phyloP scores from a whole-genome alignment of 2,888 invertebrate species.

The Ceriagrion tenellum region DNA sequence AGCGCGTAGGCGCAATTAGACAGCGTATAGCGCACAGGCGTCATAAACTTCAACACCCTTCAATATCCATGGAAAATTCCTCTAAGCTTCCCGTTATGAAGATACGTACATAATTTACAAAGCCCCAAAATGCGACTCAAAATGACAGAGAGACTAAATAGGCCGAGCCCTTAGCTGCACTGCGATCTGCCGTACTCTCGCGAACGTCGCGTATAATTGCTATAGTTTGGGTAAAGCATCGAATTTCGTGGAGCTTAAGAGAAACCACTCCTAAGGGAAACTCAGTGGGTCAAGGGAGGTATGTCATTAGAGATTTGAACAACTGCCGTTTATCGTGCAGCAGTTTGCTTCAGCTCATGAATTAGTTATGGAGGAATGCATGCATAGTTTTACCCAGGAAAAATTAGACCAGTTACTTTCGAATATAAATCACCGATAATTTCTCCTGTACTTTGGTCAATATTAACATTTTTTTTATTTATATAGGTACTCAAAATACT shows the following conservation, averaged over 20 bases:
- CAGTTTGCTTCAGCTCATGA: too few species aligned
- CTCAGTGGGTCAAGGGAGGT: not conserved
- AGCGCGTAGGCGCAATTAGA: too few species aligned
- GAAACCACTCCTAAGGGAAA: not conserved
- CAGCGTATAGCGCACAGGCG: too few species aligned
- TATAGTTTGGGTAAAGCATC: conserved; percentile 15
- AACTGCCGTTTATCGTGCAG: too few species aligned
- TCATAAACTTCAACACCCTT: too few species aligned
- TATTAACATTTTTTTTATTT: too few species aligned
- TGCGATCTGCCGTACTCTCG: conserved; percentile 1
- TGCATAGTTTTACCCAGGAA: too few species aligned
- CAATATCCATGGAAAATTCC: not conserved
- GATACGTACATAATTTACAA: not conserved
- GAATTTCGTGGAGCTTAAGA: conserved; percentile 27
- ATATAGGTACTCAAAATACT: too few species aligned
- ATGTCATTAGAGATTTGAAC: not conserved
- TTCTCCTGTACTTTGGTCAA: too few species aligned
- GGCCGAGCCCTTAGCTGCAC: conserved; percentile 20
- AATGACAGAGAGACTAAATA: not conserved
- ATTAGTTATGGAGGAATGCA: too few species aligned
- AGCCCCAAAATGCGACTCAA: conserved; percentile 4
- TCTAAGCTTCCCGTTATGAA: not conserved
- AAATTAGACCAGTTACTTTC: too few species aligned
- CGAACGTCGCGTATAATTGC: conserved; percentile 44
- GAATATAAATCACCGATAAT: too few species aligned